Conservation (phyloP, 2,113 vertebrate species). For the Vombatus ursinus region DNA sequence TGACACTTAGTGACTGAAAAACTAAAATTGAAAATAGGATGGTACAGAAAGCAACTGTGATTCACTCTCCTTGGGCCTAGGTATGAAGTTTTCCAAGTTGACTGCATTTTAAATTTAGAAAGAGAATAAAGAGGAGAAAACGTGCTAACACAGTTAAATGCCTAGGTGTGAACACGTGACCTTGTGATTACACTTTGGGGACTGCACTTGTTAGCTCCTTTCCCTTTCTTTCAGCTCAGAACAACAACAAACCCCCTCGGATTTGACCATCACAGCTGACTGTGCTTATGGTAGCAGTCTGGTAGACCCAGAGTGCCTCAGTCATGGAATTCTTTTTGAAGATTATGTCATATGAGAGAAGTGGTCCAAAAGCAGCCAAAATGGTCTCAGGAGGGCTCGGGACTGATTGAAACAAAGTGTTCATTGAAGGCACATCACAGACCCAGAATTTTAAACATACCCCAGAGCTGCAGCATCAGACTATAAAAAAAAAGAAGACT, state of each 20-base stretch:
- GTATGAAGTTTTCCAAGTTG: constrained; percentile 67
- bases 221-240: constrained; percentile 51
- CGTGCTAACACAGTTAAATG: constrained; percentile 59
- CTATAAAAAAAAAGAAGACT: constrained; percentile 40
- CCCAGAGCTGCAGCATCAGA: not conserved
- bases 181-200: constrained; percentile 65
- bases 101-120: constrained; percentile 73
- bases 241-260: constrained; percentile 3
- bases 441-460: not conserved
- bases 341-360: constrained; percentile 18
- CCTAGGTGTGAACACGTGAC: constrained; percentile 58
- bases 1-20: constrained; percentile 24
- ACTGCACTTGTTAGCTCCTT: constrained; percentile 13
- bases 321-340: constrained; percentile 39
- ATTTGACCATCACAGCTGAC: not conserved
- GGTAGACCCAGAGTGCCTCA: constrained; percentile 21
- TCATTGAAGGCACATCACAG: constrained; percentile 35
- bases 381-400: constrained; percentile 46
- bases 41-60: constrained; percentile 50
- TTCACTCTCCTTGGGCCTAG: constrained; percentile 43
- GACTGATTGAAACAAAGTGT: constrained; percentile 38
- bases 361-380: constrained; percentile 39
- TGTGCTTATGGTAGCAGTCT: not conserved
- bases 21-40: constrained; percentile 42
- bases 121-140: constrained; percentile 54